A percentile compares a stretch with the other conserved stretches of the same genome.
These are phyloP conservation scores for Pycnonotus jocosus DNA, from an alignment of 2,113 vertebrate species.

Conservation along the genomic window DNA sequence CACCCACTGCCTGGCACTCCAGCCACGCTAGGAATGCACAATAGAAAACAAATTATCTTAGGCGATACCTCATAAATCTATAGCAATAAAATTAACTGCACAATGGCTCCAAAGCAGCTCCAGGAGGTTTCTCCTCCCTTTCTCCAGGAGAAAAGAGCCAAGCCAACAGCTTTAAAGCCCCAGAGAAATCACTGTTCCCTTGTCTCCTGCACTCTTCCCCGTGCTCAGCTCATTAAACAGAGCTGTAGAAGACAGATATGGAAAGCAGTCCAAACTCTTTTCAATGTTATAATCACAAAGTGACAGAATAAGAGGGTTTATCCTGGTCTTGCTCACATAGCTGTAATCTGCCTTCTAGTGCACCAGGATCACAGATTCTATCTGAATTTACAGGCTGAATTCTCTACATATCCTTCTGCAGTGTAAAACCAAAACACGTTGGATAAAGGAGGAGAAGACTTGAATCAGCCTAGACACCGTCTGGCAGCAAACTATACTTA, in stretches of 20 bases:
- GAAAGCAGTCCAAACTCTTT: neutral
- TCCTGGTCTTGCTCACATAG: neutral
- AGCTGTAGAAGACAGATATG: neutral
- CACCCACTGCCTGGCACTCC: slow-evolving; percentile 56
- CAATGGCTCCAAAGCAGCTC: neutral
- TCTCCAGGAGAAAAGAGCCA: neutral
- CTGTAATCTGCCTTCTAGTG: neutral
- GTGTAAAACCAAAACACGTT: neutral
- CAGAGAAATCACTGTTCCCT: neutral
- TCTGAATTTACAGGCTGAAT: neutral
- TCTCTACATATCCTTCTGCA: neutral
- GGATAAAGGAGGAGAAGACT: neutral
- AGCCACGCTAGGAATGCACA: slow-evolving; percentile 57
- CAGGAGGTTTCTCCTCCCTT: neutral
- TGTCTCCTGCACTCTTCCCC: neutral
- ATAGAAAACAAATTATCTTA: slow-evolving; percentile 32
- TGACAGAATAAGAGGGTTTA: neutral
- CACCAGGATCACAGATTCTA: neutral
- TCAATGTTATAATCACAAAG: neutral
- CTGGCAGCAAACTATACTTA: slow-evolving; percentile 23
- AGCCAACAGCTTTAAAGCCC: neutral
- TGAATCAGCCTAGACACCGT: neutral
- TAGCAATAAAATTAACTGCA: slow-evolving; percentile 24
- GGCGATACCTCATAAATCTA: slow-evolving; percentile 43
- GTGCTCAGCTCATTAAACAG: neutral